Evolutionary conservation across 1,140 invertebrate genomes (phyloP).

Genomic region (Cecropterus lyciades): DNA sequence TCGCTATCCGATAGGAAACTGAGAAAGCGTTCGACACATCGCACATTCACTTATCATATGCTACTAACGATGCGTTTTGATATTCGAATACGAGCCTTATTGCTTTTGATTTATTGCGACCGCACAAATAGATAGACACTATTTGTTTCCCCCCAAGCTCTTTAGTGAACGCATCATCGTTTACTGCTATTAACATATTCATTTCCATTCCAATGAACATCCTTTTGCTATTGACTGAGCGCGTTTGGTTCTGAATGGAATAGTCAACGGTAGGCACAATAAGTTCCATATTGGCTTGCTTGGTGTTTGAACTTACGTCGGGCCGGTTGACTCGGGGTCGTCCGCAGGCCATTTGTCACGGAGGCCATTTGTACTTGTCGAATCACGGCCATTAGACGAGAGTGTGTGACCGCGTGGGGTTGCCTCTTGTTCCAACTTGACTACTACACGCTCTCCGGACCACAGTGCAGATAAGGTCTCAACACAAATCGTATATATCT

Average conservation of each 20-base stretch:
- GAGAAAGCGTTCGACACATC: constrained; percentile 65
- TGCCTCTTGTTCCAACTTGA: constrained; percentile 56
- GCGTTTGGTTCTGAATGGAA: constrained; percentile 49
- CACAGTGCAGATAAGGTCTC: constrained; percentile 53
- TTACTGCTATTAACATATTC: constrained; percentile 54
- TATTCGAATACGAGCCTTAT: constrained; percentile 54
- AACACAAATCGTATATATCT: neutral
- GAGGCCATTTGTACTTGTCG: constrained; percentile 82
- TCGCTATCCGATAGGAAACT: constrained; percentile 61
- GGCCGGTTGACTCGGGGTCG: constrained; percentile 66
- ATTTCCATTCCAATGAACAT: constrained; percentile 52
- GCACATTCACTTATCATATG: constrained; percentile 65
- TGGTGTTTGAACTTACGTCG: constrained; percentile 69
- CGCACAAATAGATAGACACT: constrained; percentile 45
- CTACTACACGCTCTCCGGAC: constrained; percentile 41
- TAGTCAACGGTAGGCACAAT: constrained; percentile 60
- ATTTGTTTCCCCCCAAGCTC: constrained; percentile 45
- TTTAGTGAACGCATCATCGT: constrained; percentile 50
- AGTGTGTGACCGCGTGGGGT: constrained; percentile 79
- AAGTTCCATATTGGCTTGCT: constrained; percentile 67
- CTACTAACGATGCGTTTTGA: constrained; percentile 35
- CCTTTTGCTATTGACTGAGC: constrained; percentile 46
- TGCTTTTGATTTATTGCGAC: constrained; percentile 46
- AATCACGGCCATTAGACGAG: constrained; percentile 82
- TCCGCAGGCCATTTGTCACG: constrained; percentile 79